Evolutionary conservation across 2,113 vertebrate species (phyloP).

Genomic region (Aleadryas rufinucha): DNA sequence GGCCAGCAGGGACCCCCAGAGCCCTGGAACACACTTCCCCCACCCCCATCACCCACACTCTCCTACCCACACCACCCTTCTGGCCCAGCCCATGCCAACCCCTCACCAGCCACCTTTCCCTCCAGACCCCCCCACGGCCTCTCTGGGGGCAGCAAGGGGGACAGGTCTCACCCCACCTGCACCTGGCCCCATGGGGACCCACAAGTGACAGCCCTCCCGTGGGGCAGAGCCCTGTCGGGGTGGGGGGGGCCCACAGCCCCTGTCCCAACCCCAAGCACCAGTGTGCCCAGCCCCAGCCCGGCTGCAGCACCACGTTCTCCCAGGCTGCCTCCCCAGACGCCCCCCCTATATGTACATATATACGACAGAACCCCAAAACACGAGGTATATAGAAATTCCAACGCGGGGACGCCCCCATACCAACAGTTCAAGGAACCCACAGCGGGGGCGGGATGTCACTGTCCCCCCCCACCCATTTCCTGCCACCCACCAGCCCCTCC

Average conservation of each 20-base stretch:
- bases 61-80: not conserved
- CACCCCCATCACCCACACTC: not conserved
- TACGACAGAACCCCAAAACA: constrained; percentile 63
- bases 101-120: not conserved
- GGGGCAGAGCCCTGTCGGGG: not conserved
- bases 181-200: not conserved
- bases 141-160: not conserved
- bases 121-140: not conserved
- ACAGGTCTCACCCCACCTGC: not conserved
- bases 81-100: not conserved
- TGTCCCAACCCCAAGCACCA: rapidly evolving
- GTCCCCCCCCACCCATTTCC: not conserved
- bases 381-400: constrained; percentile 72
- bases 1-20: not conserved
- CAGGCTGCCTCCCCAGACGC: not conserved
- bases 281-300: not conserved
- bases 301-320: not conserved
- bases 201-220: not conserved
- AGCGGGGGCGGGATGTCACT: not conserved
- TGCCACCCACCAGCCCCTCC: not conserved
- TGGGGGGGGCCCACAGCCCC: not conserved
- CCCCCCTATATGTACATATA: constrained; percentile 48
- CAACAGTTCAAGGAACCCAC: constrained; percentile 67
- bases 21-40: not conserved
- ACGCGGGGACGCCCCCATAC: constrained; percentile 53